Percentiles rank a stretch among this genome's conserved stretches.
Evolutionary conservation across 2,113 vertebrate species (phyloP).

Genomic region (Melozone crissalis): DNA sequence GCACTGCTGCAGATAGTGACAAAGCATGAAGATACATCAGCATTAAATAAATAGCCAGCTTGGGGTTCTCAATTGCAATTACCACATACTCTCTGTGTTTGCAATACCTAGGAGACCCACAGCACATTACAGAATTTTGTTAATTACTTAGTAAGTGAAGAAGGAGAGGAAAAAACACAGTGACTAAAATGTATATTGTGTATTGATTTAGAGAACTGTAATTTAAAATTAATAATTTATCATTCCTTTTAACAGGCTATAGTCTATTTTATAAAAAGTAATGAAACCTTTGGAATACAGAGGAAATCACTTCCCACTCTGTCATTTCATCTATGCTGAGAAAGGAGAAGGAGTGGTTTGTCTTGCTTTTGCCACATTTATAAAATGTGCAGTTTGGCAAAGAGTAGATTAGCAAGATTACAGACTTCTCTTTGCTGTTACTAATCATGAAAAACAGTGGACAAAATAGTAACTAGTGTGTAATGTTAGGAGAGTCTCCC

Average conservation of each 20-base stretch:
- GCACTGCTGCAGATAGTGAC: background rate
- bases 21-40: constrained; percentile 24
- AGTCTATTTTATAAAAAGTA: background rate
- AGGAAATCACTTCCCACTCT: constrained; percentile 6
- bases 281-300: background rate
- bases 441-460: background rate
- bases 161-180: background rate
- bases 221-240: constrained; percentile 42
- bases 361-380: background rate
- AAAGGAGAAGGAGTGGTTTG: background rate
- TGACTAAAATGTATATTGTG: background rate
- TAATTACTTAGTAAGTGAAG: constrained; percentile 32
- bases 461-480: background rate
- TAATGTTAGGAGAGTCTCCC: background rate
- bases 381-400: constrained; percentile 13
- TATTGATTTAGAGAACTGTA: constrained; percentile 12
- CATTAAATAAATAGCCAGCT: constrained; percentile 48
- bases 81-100: background rate
- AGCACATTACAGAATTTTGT: constrained; percentile 40
- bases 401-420: constrained; percentile 17
- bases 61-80: constrained; percentile 49
- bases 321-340: background rate
- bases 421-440: constrained; percentile 9
- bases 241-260: background rate
- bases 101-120: constrained; percentile 23